Conservation (phyloP, 2,888 invertebrate genomes). For the Brassicogethes aeneus region DNA sequence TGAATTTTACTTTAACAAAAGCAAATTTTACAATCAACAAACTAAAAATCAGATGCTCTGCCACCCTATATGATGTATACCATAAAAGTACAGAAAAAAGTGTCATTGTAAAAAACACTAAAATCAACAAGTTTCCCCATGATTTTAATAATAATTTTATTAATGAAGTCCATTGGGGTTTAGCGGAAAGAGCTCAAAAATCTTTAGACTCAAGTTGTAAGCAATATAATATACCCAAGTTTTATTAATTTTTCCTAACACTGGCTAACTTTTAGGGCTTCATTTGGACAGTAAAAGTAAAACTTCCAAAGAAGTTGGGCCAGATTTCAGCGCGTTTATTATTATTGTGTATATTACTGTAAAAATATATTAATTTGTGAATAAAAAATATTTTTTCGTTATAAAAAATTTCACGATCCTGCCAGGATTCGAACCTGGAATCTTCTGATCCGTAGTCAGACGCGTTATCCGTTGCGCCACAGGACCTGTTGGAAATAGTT, state of each 20-base stretch:
- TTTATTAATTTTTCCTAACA: no score
- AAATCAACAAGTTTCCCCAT: not conserved
- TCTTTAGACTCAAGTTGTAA: not conserved
- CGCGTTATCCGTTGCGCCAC: slow-evolving; percentile 51
- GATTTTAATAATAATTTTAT: not conserved
- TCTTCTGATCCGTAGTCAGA: slow-evolving; percentile 50
- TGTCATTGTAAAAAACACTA: not conserved
- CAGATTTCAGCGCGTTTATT: no score
- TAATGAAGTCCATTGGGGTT: not conserved
- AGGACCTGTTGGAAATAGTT: slow-evolving; percentile 33
- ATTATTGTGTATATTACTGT: no score
- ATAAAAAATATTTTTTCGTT: no score
- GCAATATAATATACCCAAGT: no score
- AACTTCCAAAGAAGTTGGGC: no score
- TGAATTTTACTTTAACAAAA: not conserved
- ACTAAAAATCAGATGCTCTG: not conserved
- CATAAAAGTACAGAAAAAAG: not conserved
- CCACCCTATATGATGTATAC: not conserved
- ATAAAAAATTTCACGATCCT: no score
- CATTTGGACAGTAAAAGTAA: no score
- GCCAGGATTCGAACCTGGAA: slow-evolving; percentile 49
- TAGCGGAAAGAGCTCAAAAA: not conserved
- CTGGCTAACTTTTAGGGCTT: no score
- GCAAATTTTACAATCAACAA: not conserved
- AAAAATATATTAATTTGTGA: no score